Conservation (phyloP, 2,888 invertebrate species). For the Drosophila subquinaria region DNA sequence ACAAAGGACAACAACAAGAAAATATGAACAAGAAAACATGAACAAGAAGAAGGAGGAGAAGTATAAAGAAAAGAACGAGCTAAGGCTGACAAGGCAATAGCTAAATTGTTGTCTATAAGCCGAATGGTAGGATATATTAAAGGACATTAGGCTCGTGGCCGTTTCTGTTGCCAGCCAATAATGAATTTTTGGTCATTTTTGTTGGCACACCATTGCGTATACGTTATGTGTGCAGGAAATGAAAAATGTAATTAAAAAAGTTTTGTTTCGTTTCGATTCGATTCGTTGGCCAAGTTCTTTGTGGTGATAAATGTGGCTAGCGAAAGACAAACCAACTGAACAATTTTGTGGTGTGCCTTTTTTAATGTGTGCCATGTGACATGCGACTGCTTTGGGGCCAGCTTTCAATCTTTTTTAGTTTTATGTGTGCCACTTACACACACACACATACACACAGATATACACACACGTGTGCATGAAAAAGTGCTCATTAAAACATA, state of each 20-base stretch:
- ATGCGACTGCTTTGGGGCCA: slow-evolving; percentile 21
- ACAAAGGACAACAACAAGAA: slow-evolving; percentile 48
- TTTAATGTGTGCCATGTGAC: slow-evolving; percentile 61
- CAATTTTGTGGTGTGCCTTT: slow-evolving; percentile 66
- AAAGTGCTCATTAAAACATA: slow-evolving; percentile 79
- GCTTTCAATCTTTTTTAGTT: slow-evolving; percentile 56
- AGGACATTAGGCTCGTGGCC: slow-evolving; percentile 59
- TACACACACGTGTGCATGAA: slow-evolving; percentile 55
- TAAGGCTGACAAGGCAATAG: slow-evolving; percentile 51
- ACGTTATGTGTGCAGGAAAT: slow-evolving; percentile 70
- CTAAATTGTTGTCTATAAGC: slow-evolving; percentile 47
- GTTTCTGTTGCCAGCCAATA: slow-evolving; percentile 47
- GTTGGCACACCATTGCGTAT: slow-evolving; percentile 65
- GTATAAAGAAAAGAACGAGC: background rate
- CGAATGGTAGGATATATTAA: slow-evolving; percentile 45
- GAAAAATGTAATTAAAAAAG: slow-evolving; percentile 79
- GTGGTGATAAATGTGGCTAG: slow-evolving; percentile 26
- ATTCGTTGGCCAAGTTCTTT: slow-evolving; percentile 42
- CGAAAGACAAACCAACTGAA: slow-evolving; percentile 44
- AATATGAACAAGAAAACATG: slow-evolving; percentile 4
- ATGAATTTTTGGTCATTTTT: slow-evolving; percentile 66
- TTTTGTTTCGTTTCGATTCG: slow-evolving; percentile 36
- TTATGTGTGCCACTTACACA: slow-evolving; percentile 34
- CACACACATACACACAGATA: slow-evolving; percentile 4
- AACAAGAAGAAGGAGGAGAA: background rate